These are phyloP conservation scores for Lacerta bilineata DNA, from an alignment of 2,797 vertebrate genomes.

Conservation along the genomic window DNA sequence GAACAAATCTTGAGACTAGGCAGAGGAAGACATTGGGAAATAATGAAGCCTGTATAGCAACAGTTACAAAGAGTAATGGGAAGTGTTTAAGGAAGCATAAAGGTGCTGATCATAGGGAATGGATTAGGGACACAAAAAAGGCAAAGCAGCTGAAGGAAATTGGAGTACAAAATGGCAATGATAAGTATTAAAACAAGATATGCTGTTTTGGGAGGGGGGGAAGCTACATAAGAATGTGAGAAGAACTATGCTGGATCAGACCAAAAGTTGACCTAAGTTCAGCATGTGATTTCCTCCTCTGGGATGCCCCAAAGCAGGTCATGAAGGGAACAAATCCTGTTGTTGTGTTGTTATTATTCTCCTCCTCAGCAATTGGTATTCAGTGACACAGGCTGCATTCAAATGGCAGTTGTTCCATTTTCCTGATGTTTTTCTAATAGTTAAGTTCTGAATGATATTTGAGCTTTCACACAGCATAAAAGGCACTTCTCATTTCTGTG, in stretches of 20 bases:
- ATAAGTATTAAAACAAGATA: background rate
- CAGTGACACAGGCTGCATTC: background rate
- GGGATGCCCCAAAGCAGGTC: background rate
- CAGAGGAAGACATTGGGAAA: background rate
- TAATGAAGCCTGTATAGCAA: background rate
- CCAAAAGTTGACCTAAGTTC: background rate
- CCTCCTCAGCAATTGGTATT: background rate
- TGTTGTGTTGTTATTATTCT: background rate
- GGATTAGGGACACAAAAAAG: background rate
- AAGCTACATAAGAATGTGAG: no score
- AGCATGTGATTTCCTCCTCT: background rate
- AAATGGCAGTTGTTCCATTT: no score
- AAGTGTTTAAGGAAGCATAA: background rate
- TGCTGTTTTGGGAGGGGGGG: background rate
- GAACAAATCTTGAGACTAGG: background rate
- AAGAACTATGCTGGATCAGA: background rate
- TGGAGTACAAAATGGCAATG: background rate
- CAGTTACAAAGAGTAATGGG: background rate
- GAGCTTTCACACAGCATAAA: background rate
- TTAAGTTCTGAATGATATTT: no score
- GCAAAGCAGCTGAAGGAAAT: background rate
- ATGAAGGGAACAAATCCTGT: background rate
- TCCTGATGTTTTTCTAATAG: no score
- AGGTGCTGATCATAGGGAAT: background rate
- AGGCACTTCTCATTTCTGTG: no score